Base-by-base conservation (phyloP, 2,888 invertebrate species). In the Leptarthrus brevirostris region DNA sequence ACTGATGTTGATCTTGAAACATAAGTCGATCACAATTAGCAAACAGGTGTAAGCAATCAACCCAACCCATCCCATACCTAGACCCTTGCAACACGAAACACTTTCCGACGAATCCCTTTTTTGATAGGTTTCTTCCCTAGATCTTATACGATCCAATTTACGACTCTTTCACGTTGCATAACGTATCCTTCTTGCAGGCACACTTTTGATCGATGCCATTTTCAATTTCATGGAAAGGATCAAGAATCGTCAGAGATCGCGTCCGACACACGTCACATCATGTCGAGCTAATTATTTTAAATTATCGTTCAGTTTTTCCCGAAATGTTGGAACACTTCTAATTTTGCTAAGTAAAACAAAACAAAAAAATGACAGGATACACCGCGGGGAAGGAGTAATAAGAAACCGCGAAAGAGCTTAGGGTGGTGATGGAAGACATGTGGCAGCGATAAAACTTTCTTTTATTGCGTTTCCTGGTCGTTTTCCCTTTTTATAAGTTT, bases 221-320 rank as follows among this genome's bases (percentile, higher is more conserved):
- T 69, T 52, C 52, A 34, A 69, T 52, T 69, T 30, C 34, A 12
- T n/a, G 20, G 69, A 49, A 52, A 52, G 52, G 47, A 52, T 52
- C 52, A 12, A 26, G 22, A 22, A 52, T 69, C 30, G 34, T 20
- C 69, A 52, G 52, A 14, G 52, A 69, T 73, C 47, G 26, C n/a
- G 40, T 34, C 53, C 54, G 52, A 47, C 75, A 72, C 75, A 75
- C 74, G 75, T 74, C 75, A 74, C 75, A 74, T 74, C 74, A 71
- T 71, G 71, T 74, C 73, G 30, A 71, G 74, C 74, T 75, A 75
- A 75, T 75, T 75, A 75, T 75, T 75, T 75, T 74, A 75, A 75
- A 75, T 75, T 75, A 74, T 74, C 61, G 53, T 34, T 5, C 2
- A 20, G 8, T 20, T 12, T 30, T 52, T 52, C 16, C 52, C 22